Conservation (phyloP, 2,797 vertebrate genomes). For the Parotocinclus haroldoi region DNA sequence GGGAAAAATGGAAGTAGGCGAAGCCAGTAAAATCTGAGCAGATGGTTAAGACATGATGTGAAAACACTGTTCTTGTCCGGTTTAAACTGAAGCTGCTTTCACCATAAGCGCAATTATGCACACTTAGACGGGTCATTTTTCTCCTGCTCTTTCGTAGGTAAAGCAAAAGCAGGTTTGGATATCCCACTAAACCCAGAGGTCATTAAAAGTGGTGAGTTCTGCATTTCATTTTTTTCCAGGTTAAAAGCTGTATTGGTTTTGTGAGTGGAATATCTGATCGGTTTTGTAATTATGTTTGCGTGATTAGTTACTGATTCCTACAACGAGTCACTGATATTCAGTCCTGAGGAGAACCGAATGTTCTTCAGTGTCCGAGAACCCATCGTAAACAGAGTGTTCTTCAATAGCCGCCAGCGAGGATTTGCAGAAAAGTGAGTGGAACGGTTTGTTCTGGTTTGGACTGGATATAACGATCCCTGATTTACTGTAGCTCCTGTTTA, state of each 20-base stretch:
- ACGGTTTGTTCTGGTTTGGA: neutral
- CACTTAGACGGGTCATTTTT: neutral
- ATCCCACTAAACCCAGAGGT: slow-evolving; percentile 73
- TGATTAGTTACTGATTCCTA: slow-evolving; percentile 84
- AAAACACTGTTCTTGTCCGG: too few species aligned
- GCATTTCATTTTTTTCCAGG: neutral
- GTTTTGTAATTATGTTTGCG: slow-evolving; percentile 1
- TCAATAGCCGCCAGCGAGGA: slow-evolving; percentile 85
- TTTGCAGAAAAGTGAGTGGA: slow-evolving; percentile 86
- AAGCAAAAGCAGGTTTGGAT: slow-evolving; percentile 69
- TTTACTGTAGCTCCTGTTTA: too few species aligned
- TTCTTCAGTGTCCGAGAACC: slow-evolving; percentile 95
- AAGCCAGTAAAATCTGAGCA: too few species aligned
- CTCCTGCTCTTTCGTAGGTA: slow-evolving; percentile 65
- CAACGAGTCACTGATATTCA: slow-evolving; percentile 88
- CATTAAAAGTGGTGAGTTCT: slow-evolving; percentile 78
- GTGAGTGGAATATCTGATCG: neutral
- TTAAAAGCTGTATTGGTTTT: neutral
- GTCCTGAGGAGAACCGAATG: slow-evolving; percentile 85
- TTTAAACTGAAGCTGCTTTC: too few species aligned
- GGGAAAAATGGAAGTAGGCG: too few species aligned
- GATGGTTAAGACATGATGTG: too few species aligned
- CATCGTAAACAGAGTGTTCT: slow-evolving; percentile 93
- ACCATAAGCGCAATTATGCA: too few species aligned
- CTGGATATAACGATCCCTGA: too few species aligned